These are phyloP conservation scores for Myotis brandtii DNA, from an alignment of 2,113 vertebrate genomes.

Conservation along the genomic window DNA sequence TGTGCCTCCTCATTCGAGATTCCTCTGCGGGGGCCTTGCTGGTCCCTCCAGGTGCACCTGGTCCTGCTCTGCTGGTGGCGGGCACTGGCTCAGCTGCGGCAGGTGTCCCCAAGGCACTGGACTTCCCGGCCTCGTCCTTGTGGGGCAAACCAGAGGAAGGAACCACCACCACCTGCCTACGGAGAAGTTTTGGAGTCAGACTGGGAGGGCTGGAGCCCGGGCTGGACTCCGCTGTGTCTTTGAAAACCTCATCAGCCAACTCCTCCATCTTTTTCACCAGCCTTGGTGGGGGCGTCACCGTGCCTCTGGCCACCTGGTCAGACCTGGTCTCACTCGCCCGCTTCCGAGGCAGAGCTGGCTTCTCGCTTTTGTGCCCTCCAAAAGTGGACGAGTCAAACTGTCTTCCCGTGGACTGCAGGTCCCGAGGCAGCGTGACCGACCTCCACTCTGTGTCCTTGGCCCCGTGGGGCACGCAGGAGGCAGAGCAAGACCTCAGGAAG, in stretches of 20 bases:
- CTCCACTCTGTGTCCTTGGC: conserved; percentile 92
- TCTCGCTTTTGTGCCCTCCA: conserved; percentile 88
- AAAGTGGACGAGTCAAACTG: conserved; percentile 94
- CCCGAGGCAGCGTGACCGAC: conserved; percentile 95
- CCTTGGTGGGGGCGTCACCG: conserved; percentile 92
- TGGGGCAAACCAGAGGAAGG: conserved; percentile 74
- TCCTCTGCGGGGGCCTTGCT: conserved; percentile 89
- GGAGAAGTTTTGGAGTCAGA: conserved; percentile 91
- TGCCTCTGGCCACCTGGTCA: conserved; percentile 87
- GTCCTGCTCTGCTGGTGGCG: conserved; percentile 83
- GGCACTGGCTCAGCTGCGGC: conserved; percentile 74
- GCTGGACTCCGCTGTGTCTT: conserved; percentile 89
- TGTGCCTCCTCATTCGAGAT: conserved; percentile 91
- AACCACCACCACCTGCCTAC: conserved; percentile 84
- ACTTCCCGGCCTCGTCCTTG: conserved; percentile 87
- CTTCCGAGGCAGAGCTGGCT: conserved; percentile 96
- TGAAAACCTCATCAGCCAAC: conserved; percentile 88
- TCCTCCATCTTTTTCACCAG: conserved; percentile 91
- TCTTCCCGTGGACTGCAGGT: conserved; percentile 89
- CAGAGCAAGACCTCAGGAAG: conserved; percentile 94
- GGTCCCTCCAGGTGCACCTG: conserved; percentile 82
- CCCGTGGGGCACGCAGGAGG: conserved; percentile 90
- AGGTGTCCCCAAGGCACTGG: conserved; percentile 84
- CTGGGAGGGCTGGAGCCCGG: conserved; percentile 93
- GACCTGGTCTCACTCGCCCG: conserved; percentile 89